Evolutionary conservation across 2,888 invertebrate genomes (phyloP).

Genomic region (Mythimna vitellina): DNA sequence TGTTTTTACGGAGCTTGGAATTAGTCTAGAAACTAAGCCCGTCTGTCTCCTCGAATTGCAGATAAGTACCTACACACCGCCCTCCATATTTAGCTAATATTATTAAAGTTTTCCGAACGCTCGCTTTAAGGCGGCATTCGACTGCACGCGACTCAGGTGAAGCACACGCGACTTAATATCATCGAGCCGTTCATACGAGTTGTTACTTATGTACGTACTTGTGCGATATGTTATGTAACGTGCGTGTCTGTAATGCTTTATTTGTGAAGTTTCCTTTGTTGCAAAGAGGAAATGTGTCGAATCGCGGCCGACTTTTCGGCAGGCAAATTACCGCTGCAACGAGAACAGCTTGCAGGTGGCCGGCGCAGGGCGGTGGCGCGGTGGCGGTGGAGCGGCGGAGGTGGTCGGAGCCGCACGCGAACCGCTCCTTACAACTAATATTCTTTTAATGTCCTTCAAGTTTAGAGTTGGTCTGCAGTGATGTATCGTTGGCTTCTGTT

Average conservation of each 20-base stretch:
- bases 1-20: constrained; percentile 42
- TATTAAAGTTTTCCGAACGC: constrained; percentile 45
- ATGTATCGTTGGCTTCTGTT: constrained; percentile 4
- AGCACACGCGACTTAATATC: constrained; percentile 26
- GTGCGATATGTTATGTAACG: constrained; percentile 7
- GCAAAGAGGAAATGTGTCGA: constrained; percentile 15
- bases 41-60: constrained; percentile 31
- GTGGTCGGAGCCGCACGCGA: constrained; percentile 47
- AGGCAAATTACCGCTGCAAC: constrained; percentile 30
- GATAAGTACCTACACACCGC: neutral
- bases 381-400: neutral
- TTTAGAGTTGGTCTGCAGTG: constrained; percentile 14
- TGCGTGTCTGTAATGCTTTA: constrained; percentile 24
- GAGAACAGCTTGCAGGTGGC: constrained; percentile 27
- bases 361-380: neutral
- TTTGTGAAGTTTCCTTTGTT: constrained; percentile 9
- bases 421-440: constrained; percentile 46
- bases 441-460: constrained; percentile 42
- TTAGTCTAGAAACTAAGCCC: constrained; percentile 40
- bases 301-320: constrained; percentile 9
- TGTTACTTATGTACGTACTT: neutral
- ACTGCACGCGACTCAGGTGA: constrained; percentile 38
- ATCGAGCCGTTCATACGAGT: constrained; percentile 1
- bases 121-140: constrained; percentile 38
- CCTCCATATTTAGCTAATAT: constrained; percentile 46